Conservation (phyloP, 2,888 invertebrate species). For the Iselma pallidipennis region DNA sequence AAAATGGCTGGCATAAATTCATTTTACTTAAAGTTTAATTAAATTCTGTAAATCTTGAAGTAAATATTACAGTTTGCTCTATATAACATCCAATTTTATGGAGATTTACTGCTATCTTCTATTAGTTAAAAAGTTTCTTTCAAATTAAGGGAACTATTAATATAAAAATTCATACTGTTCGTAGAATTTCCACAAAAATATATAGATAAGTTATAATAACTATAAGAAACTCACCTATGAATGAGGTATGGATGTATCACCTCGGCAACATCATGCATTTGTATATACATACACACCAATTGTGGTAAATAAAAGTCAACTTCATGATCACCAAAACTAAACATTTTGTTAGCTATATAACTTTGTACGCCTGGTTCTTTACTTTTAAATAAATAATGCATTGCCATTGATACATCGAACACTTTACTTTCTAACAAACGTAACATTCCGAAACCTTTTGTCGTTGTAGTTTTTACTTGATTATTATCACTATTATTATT, state of each 20-base stretch:
- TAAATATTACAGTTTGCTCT: no score
- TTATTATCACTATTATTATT: not conserved
- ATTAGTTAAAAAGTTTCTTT: no score
- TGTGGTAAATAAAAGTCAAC: conserved; percentile 99
- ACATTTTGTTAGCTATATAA: conserved; percentile 97
- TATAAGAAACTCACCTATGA: conserved; percentile 70
- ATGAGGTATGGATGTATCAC: conserved; percentile 83
- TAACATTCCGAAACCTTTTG: conserved; percentile 67
- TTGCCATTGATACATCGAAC: conserved; percentile 98
- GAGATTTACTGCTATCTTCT: no score
- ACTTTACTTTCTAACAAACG: conserved; percentile 96
- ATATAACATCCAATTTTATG: no score
- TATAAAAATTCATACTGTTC: no score
- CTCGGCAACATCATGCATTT: conserved; percentile 97
- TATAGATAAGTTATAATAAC: no score
- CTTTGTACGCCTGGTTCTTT: conserved; percentile 98
- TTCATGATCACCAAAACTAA: conserved; percentile 88
- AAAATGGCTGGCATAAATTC: no score
- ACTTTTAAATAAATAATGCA: conserved; percentile 96
- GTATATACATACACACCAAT: conserved; percentile 97
- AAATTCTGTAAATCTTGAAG: no score
- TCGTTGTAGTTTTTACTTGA: conserved; percentile 43
- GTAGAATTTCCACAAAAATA: no score
- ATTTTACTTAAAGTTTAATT: no score
- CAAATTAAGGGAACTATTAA: no score